These are phyloP conservation scores for Gopherus flavomarginatus DNA, from an alignment of 2,113 vertebrate species.

Conservation along the genomic window DNA sequence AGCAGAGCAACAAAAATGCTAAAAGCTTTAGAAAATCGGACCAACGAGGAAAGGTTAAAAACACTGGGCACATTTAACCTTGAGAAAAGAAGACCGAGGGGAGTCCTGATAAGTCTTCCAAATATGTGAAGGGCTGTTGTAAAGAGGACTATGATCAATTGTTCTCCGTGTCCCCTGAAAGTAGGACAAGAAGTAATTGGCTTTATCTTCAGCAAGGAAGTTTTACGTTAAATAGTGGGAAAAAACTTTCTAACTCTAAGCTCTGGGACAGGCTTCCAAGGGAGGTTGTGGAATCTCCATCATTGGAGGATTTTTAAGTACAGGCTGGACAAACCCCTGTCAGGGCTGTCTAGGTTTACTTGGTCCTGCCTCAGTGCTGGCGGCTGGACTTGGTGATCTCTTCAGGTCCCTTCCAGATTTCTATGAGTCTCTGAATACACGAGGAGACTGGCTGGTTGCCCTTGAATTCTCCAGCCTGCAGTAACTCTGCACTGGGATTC, in stretches of 20 bases:
- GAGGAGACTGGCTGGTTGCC: background rate
- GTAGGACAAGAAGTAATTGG: background rate
- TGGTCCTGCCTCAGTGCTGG: background rate
- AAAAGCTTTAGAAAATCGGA: background rate
- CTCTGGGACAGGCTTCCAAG: background rate
- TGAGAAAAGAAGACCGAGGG: background rate
- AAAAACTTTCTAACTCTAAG: background rate
- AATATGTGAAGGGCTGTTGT: background rate
- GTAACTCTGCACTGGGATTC: background rate
- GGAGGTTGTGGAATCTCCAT: background rate
- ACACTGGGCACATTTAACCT: background rate
- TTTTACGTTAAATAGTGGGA: background rate
- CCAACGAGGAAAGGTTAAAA: background rate
- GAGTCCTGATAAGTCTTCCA: background rate
- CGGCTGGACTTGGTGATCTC: background rate
- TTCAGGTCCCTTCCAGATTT: background rate
- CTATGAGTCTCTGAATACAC: background rate
- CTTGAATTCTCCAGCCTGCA: background rate
- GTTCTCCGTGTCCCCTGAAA: background rate
- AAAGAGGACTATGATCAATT: background rate
- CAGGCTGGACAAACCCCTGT: background rate
- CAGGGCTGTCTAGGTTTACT: background rate
- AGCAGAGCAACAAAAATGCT: background rate
- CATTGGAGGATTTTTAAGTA: background rate
- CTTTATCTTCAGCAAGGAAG: background rate